Evolutionary conservation across 2,888 invertebrate genomes (phyloP), one percentile per base, ranked within the genome.

Genomic region (Dolomedes plantarius): DNA sequence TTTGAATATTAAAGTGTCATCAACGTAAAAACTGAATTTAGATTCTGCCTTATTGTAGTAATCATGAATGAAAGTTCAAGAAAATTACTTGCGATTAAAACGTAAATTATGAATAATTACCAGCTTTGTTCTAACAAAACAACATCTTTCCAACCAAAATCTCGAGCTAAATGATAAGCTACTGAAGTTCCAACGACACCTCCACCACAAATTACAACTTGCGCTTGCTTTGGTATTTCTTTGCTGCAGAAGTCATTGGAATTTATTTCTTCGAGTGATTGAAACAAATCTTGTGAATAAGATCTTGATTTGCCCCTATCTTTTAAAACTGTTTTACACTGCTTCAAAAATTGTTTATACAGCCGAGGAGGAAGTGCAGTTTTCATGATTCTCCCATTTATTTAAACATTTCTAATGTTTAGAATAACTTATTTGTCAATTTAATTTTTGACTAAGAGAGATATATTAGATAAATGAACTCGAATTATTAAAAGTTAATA

Each of bases 101-200:
- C n/a, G n/a, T n/a, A n/a, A n/a, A n/a, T n/a, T n/a, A n/a, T n/a
- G n/a, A n/a, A n/a, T n/a, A n/a, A n/a, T 92, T 92, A 95, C 96
- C 93, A 94, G 91, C 95, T 96, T 92, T 96, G 95, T 91, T 98
- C 98, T 62, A 98, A 92, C 0, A 98, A 92, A 23, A 97, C 92
- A 0, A 97, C 96, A 88, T 96, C 94, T 31, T 93, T 92, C 95
- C 96, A 96, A 74, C 97, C 98, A 89, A 95, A 92, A 88, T 90
- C 89, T 89, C 94, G 92, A 0, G 96, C 95, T 67, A 98, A 92
- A 91, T 98, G 96, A 91, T 97, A 98, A 13, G 97, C 97, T 9
- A 98, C 96, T 1, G 97, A 96, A 11, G 96, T 95, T 3, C 97
- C 98, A 93, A 97, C 95, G 64, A 97, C 94, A 29, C 98, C 98